Evolutionary conservation across 2,797 vertebrate genomes (phyloP).

Genomic region (Gallinago nigripennis): DNA sequence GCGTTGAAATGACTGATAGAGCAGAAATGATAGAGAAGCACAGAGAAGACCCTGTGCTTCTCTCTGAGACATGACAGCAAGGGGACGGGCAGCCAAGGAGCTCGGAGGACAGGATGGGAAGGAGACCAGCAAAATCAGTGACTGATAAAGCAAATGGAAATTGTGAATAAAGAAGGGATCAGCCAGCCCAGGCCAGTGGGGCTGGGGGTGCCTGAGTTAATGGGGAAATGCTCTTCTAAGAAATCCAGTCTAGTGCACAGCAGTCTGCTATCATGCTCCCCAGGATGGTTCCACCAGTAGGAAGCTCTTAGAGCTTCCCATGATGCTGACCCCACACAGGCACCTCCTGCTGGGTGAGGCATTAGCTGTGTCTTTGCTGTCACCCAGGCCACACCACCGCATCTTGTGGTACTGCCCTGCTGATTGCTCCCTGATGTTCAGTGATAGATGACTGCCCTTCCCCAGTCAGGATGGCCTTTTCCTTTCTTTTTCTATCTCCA

Average conservation of each 20-base stretch:
- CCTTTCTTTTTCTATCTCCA: not conserved
- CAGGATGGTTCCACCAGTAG: not conserved
- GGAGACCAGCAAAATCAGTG: not conserved
- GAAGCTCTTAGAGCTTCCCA: not conserved
- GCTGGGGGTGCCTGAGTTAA: not conserved
- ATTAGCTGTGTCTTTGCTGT: not conserved
- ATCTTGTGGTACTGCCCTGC: not conserved
- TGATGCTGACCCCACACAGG: not conserved
- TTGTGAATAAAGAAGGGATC: not conserved
- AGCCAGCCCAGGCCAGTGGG: not conserved
- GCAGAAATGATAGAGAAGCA: not conserved
- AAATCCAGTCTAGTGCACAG: not conserved
- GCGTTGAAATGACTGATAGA: not conserved
- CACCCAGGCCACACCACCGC: not conserved
- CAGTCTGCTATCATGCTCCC: not conserved
- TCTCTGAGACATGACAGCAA: fast-evolving
- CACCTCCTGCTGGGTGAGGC: not conserved
- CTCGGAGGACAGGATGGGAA: not conserved
- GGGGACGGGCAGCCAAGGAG: not conserved
- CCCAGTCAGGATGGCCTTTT: not conserved
- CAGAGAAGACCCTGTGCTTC: not conserved
- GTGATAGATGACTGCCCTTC: not conserved
- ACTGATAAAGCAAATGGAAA: not conserved
- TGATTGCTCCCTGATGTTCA: fast-evolving
- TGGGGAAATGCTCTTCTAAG: fast-evolving